Conservation (phyloP, 2,888 invertebrate species). For the Caenorhabditis imperialis region DNA sequence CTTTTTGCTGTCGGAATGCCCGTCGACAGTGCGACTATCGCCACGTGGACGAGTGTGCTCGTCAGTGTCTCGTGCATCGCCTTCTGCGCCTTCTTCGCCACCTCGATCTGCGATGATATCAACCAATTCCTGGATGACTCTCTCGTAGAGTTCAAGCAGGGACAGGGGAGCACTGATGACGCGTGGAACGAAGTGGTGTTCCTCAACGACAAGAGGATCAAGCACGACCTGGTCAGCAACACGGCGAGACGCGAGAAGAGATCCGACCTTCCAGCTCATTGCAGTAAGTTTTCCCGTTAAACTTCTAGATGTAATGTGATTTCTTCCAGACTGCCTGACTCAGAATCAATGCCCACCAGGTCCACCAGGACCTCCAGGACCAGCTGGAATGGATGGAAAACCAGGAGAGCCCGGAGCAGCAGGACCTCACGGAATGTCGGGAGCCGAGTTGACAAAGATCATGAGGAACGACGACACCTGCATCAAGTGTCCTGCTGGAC, state of each 20-base stretch:
- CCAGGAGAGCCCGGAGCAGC: constrained; percentile 48
- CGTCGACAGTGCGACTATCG: constrained; percentile 54
- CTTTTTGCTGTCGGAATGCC: constrained; percentile 12
- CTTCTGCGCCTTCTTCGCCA: constrained; percentile 52
- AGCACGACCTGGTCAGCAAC: constrained; percentile 18
- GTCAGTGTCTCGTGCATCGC: constrained; percentile 53
- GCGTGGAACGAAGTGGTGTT: constrained; percentile 57
- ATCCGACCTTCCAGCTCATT: constrained; percentile 51
- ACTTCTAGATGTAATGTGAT: too few species aligned
- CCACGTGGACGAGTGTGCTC: constrained; percentile 52
- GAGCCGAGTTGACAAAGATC: constrained; percentile 27
- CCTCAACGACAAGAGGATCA: constrained; percentile 31
- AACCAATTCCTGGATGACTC: constrained; percentile 58
- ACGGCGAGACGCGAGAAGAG: constrained; percentile 31
- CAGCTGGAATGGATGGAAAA: constrained; percentile 61
- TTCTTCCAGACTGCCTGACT: constrained; percentile 45
- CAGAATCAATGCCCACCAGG: constrained; percentile 63
- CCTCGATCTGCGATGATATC: constrained; percentile 55
- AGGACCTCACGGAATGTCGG: constrained; percentile 58
- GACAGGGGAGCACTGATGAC: constrained; percentile 54
- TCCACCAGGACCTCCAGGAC: constrained; percentile 62
- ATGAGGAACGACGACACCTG: constrained; percentile 55
- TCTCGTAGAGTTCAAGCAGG: constrained; percentile 38
- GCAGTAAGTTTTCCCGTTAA: constrained; percentile 27
- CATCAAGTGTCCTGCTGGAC: constrained; percentile 63